Conservation (phyloP, 92 coral and sea anemone genomes). For the Phenganax marumi region DNA sequence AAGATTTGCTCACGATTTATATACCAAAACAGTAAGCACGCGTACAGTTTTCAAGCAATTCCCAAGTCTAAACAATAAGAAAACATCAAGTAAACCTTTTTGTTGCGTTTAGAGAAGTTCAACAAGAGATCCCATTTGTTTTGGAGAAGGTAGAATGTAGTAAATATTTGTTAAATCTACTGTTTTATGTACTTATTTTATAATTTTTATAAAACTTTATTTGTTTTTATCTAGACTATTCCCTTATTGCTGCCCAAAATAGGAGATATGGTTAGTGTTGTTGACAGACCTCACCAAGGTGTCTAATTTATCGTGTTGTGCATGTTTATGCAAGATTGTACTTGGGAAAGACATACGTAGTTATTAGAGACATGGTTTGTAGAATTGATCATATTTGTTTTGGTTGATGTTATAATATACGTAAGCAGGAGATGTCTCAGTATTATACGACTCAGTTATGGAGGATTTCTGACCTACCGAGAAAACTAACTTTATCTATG, state of each 20-base stretch:
- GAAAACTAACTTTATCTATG: neutral
- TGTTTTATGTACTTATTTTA: neutral
- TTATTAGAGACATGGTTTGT: too few species aligned
- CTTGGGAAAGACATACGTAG: too few species aligned
- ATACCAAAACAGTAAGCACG: slow-evolving; percentile 75
- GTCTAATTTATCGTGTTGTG: too few species aligned
- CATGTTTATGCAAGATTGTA: too few species aligned
- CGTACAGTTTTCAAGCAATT: neutral
- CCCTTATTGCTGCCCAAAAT: slow-evolving; percentile 70
- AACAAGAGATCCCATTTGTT: slow-evolving; percentile 77
- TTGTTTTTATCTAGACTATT: slow-evolving; percentile 55
- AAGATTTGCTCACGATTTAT: slow-evolving; percentile 67
- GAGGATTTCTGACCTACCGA: neutral
- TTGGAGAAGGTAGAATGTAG: slow-evolving; percentile 69
- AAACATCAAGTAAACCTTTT: neutral
- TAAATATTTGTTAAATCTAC: neutral
- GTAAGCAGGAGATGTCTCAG: neutral
- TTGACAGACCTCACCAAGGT: too few species aligned
- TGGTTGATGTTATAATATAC: too few species aligned
- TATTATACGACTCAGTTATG: neutral
- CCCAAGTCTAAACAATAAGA: neutral
- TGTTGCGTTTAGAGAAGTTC: slow-evolving; percentile 58
- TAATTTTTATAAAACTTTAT: neutral
- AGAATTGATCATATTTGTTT: too few species aligned
- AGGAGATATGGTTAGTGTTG: slow-evolving; percentile 79